A percentile compares a stretch with the other conserved stretches of the same genome.
Evolutionary conservation across 2,888 invertebrate genomes (phyloP).

Genomic region (Nesidiocoris tenuis): DNA sequence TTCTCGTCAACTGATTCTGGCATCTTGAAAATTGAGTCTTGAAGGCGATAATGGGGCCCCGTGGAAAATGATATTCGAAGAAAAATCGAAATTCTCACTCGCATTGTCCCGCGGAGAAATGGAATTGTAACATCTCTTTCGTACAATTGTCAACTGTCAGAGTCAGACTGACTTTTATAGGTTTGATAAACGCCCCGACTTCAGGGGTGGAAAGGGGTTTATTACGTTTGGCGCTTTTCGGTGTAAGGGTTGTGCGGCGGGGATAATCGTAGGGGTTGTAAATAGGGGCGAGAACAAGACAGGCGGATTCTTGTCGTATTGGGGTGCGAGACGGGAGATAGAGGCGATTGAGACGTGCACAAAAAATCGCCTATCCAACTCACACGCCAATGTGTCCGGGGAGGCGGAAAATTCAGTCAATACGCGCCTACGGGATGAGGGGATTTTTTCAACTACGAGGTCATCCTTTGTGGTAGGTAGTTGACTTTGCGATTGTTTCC

Average conservation of each 20-base stretch:
- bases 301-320: neutral
- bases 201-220: constrained; percentile 5
- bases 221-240: constrained; percentile 3
- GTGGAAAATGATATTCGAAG: neutral
- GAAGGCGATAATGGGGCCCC: neutral
- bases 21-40: neutral
- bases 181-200: constrained; percentile 36
- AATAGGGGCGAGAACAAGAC: constrained; percentile 32
- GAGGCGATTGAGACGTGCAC: neutral
- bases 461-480: neutral
- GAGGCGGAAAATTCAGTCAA: neutral
- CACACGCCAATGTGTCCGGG: neutral
- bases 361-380: neutral
- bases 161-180: constrained; percentile 38
- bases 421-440: neutral
- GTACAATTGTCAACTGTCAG: constrained; percentile 14
- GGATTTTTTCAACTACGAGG: neutral
- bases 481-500: too few relatives aligned
- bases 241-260: neutral
- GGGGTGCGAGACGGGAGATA: neutral
- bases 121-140: neutral
- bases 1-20: neutral
- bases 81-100: neutral
- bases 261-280: constrained; percentile 30
- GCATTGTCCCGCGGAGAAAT: neutral